phyloP scores from a whole-genome alignment of 53 echinoderm and acorn worm species.

The Mesocentrotus franciscanus region DNA sequence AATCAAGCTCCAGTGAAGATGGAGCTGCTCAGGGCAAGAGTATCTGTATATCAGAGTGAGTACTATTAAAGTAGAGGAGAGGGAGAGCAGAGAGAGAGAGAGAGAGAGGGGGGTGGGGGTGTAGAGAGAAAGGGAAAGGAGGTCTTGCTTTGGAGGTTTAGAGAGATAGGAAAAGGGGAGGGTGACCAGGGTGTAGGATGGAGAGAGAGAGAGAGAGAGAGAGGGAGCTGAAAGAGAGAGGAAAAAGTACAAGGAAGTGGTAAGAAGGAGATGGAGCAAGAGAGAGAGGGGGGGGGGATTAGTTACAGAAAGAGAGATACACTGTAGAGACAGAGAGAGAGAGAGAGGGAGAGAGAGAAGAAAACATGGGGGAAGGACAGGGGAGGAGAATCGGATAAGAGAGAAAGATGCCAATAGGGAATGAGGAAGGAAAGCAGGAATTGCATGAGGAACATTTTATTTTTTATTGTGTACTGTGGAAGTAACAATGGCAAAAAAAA shows the following conservation, averaged over 20 bases:
- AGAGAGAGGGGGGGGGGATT: background rate
- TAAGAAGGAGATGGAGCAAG: background rate
- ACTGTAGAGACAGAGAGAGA: background rate
- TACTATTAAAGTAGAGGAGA: background rate
- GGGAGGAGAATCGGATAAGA: too few species aligned
- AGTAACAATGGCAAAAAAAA: too few species aligned
- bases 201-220: background rate
- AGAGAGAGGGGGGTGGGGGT: background rate
- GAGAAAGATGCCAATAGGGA: too few species aligned
- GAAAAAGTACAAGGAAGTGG: too few species aligned
- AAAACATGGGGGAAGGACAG: too few species aligned
- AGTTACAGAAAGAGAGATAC: too few species aligned
- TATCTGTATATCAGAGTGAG: conserved; percentile 86
- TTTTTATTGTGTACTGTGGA: too few species aligned
- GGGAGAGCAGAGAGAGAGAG: background rate
- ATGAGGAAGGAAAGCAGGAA: background rate
- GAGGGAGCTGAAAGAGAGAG: background rate
- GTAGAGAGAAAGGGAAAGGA: background rate
- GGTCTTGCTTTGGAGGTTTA: too few species aligned
- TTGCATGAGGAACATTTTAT: background rate
- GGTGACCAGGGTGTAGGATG: too few species aligned
- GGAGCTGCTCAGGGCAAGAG: conserved; percentile 45
- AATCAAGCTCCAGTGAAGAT: conserved; percentile 46
- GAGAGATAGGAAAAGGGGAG: background rate
- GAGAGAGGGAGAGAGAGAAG: background rate